Evolutionary conservation across 2,113 vertebrate genomes (phyloP).

Genomic region (Urocolius indicus): DNA sequence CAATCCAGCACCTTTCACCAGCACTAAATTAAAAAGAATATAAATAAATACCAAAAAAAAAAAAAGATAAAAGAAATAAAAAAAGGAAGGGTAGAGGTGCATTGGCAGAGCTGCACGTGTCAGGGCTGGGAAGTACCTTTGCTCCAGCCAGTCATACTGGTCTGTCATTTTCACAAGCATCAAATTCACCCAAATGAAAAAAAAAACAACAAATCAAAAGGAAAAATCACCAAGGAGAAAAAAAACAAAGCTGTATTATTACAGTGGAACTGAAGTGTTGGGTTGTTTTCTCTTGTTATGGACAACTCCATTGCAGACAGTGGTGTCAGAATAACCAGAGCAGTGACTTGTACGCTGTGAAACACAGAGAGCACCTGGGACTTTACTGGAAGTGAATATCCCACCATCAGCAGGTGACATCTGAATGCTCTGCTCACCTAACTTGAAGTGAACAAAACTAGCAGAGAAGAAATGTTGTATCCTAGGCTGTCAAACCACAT

Average conservation of each 20-base stretch:
- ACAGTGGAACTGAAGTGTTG: conserved; percentile 1
- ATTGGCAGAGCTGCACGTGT: conserved; percentile 54
- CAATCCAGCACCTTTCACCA: conserved; percentile 78
- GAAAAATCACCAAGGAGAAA: conserved; percentile 43
- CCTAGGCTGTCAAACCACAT: background rate
- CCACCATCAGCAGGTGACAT: background rate
- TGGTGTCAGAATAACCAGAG: background rate
- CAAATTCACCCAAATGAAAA: conserved; percentile 46
- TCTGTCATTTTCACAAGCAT: conserved; percentile 52
- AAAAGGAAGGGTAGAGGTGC: conserved; percentile 53
- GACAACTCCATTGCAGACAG: conserved; percentile 1
- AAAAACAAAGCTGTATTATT: conserved; percentile 36
- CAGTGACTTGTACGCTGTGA: conserved; percentile 1
- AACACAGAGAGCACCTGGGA: background rate
- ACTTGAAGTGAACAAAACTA: background rate
- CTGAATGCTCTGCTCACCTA: background rate
- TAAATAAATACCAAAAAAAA: conserved; percentile 72
- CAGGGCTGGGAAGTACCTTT: conserved; percentile 49
- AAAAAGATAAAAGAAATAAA: background rate
- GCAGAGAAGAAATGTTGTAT: background rate
- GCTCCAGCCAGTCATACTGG: conserved; percentile 44
- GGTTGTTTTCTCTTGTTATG: background rate
- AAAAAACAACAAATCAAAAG: conserved; percentile 33
- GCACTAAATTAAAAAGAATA: conserved; percentile 79
- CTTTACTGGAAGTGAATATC: background rate